Evolutionary conservation across 2,797 vertebrate genomes (phyloP).

Genomic region (Malurus splendens): DNA sequence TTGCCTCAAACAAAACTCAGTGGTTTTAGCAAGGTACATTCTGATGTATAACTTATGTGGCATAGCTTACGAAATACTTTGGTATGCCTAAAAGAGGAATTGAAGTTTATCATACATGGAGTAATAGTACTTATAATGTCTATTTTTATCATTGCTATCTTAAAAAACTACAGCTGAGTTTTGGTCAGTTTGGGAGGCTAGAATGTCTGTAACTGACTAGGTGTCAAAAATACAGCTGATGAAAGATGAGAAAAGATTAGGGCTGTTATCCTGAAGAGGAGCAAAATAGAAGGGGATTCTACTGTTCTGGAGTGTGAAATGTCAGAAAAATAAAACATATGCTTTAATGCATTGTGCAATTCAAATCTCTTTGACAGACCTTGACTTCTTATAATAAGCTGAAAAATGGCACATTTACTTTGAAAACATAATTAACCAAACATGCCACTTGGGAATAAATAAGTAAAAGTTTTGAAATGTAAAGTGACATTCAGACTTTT

Average conservation of each 20-base stretch:
- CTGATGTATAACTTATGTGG: background rate
- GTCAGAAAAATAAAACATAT: background rate
- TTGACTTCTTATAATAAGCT: background rate
- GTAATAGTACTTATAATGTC: background rate
- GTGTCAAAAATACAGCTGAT: background rate
- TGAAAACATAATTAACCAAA: background rate
- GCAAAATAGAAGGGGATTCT: background rate
- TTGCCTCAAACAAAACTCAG: background rate
- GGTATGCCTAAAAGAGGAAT: background rate
- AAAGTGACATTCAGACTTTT: background rate
- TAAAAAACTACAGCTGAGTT: background rate
- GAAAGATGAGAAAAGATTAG: background rate
- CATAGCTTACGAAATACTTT: background rate
- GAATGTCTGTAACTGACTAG: background rate
- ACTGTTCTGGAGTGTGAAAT: background rate
- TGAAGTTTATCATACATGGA: background rate
- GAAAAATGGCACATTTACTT: background rate
- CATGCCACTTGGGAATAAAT: background rate
- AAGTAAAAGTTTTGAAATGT: background rate
- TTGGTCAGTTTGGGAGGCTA: background rate
- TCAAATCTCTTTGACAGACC: background rate
- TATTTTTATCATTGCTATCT: background rate
- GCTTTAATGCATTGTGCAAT: background rate
- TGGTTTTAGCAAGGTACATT: background rate
- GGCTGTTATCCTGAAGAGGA: background rate